These are phyloP conservation scores for Ormyrus rosae DNA, from an alignment of 2,888 invertebrate species.

Conservation along the genomic window DNA sequence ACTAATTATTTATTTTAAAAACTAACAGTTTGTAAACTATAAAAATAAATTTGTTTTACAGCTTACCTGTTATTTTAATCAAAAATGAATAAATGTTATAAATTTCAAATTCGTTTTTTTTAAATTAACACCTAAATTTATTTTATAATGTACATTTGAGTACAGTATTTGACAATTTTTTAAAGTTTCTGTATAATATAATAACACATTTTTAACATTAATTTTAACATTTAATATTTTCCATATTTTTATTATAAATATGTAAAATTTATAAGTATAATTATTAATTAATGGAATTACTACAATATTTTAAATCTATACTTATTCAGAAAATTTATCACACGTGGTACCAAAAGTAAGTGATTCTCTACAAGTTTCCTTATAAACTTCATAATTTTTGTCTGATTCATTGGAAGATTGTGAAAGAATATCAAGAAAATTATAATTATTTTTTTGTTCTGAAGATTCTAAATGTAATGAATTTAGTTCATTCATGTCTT, in stretches of 20 bases:
- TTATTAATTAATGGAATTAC: too few species aligned
- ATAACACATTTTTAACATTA: too few species aligned
- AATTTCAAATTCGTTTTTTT: too few species aligned
- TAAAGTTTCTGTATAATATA: conserved; percentile 27
- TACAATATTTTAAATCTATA: too few species aligned
- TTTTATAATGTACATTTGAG: too few species aligned
- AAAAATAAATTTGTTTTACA: conserved; percentile 34
- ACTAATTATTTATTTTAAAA: conserved; percentile 10
- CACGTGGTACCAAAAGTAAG: too few species aligned
- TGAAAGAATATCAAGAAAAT: conserved; percentile 45
- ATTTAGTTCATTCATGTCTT: not conserved
- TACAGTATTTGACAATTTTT: not conserved
- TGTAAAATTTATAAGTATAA: too few species aligned
- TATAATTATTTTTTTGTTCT: not conserved
- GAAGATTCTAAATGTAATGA: not conserved
- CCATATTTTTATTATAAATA: too few species aligned
- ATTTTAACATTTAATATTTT: too few species aligned
- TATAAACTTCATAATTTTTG: conserved; percentile 46
- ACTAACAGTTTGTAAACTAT: conserved; percentile 19
- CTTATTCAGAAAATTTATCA: too few species aligned
- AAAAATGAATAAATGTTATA: too few species aligned
- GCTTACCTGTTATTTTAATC: not conserved
- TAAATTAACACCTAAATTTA: too few species aligned
- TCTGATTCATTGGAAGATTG: conserved; percentile 49
- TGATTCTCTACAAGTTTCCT: conserved; percentile 22